Base-by-base conservation (phyloP, 1,140 invertebrate species). In the Armadillidium nasatum region DNA sequence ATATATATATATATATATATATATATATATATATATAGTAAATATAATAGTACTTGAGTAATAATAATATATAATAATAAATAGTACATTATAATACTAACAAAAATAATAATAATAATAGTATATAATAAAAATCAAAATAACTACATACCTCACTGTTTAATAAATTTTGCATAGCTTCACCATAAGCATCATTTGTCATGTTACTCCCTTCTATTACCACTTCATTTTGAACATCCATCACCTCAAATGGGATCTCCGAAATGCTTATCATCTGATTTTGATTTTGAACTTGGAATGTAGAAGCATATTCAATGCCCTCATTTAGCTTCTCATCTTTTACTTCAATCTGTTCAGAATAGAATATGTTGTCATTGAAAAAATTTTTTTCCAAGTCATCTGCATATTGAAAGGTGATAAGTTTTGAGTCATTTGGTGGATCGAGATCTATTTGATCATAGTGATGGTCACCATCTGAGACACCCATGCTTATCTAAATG, bases 221-320 rank as follows among this genome's bases (percentile, higher is more conserved):
- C 11, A 60, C 50, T 19, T 60, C 50, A 60, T 60, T 60, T 19
- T 60, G 50, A 60, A 60, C 50, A 60, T 60, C 50, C 50, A 60
- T 60, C 0, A 60, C 11, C 7, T 60, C 50, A 4, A 19, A 4
- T 15, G 50, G 50, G 50, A 60, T 60, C 11, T 60, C 2, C 3
- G 50, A 19, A 19, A 60, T 1, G 19, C 19, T 7, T 3, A 33
- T 33, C 33, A 33, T 33, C 33, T 33, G 33, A 33, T 6, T 33
- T 6, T 33, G 33, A 33, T 33, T 33, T 33, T 33, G 33, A 60
- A 7, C 2, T 15, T 15, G 19, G 11, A 13, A 15, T 15, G 50
- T 60, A 3, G 11, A 2, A 19, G 50, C 7, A 4, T 13, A 19
- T 60, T 60, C 50, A 13, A 15, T 19, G 19, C 19, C 11, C 50